Conservation (phyloP, 2,888 invertebrate genomes). For the Agonopterix alstromeriana region DNA sequence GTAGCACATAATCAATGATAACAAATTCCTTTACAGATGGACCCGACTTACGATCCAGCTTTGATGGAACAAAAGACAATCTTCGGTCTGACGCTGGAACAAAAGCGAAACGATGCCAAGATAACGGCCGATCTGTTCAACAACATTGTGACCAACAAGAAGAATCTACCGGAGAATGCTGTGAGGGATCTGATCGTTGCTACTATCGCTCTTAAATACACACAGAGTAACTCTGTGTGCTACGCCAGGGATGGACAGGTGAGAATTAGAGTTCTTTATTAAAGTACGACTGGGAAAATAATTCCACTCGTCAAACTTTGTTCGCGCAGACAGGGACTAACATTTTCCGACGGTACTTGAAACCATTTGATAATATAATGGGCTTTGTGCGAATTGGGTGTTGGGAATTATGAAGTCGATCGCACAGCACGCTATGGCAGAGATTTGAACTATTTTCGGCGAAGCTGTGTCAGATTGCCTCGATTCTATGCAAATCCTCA, state of each 20-base stretch:
- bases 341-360: no score
- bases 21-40: constrained; percentile 79
- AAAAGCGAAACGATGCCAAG: constrained; percentile 90
- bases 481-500: no score
- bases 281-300: background rate
- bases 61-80: constrained; percentile 84
- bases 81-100: constrained; percentile 79
- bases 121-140: constrained; percentile 87
- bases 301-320: no score
- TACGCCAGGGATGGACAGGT: constrained; percentile 95
- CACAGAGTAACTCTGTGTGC: constrained; percentile 99
- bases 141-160: constrained; percentile 86
- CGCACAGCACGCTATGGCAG: no score
- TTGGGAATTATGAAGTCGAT: no score
- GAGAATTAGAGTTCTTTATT: constrained; percentile 2
- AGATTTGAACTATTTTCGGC: no score
- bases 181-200: constrained; percentile 95
- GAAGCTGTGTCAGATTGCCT: no score
- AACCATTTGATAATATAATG: background rate
- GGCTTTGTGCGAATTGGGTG: no score
- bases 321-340: no score
- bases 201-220: constrained; percentile 97
- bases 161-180: constrained; percentile 82
- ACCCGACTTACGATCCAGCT: constrained; percentile 88
- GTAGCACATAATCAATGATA: no score